Evolutionary conservation across 1,140 invertebrate genomes (phyloP), one percentile per base, ranked within the genome.

Genomic region (Drosophila sp.): DNA sequence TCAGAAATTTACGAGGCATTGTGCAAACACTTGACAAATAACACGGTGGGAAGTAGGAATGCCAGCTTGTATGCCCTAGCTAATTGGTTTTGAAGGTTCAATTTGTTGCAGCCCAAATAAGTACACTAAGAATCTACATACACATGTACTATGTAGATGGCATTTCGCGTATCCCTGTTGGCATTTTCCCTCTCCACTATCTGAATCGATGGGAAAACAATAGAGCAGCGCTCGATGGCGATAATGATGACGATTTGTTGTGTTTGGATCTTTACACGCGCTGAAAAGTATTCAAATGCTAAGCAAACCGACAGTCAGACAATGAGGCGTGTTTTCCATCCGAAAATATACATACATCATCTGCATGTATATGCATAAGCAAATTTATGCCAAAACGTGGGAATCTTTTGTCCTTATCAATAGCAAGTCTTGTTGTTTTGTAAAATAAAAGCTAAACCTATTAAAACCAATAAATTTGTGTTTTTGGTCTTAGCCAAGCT

Each of bases 1-100:
- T 67, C 61, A 32, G 70, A 77, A 83, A 89, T 84, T 87, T 87
- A 89, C 84, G 80, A 87, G 70, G 71, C 76, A 84, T 87, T 89
- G 76, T 87, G 47, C 66, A 50, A 69, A 67, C 84, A 66, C 69
- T 87, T 74, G 80, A 79, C 72, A 89, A 79, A 79, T 76, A 76
- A 76, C 44, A 47, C 44, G 17, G 23, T 47, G 44, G 17, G 44
- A 47, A 62, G 61, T 17, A 29, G 29, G 72, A 58, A 63, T 27
- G 60, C 50, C 54, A 62, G 33, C 33, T 61, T 44, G 57, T 33
- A 29, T 60, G 56, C 17, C 7, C 35, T 3, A 32, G 17, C 32
- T 58, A 35, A 58, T 58, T 58, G 41, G n/a, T 4, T 3, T 4
- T 29, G 2, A n/a, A 61, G 38, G 38, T 40, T 10, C 10, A 30